Percentiles rank a stretch among this genome's conserved stretches.
phyloP scores from a whole-genome alignment of 2,797 vertebrate genomes.

The Xenopus petersii region DNA sequence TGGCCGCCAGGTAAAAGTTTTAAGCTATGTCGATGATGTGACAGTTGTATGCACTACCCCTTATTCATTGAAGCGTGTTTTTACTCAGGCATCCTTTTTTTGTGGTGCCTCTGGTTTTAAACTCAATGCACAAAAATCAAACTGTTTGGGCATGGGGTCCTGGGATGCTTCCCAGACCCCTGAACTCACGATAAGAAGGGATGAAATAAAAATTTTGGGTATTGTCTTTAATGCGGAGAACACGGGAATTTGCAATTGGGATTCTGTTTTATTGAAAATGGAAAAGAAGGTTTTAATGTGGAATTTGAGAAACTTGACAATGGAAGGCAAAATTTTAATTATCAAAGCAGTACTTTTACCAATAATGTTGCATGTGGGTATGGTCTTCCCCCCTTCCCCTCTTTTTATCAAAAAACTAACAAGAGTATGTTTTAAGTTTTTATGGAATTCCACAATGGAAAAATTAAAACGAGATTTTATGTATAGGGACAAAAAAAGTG shows the following conservation, averaged over 20 bases:
- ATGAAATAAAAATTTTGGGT: neutral
- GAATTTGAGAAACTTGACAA: neutral
- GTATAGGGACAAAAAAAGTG: neutral
- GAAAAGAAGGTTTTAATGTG: neutral
- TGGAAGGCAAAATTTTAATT: neutral
- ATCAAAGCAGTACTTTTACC: neutral
- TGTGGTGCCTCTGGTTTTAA: slow-evolving; percentile 3
- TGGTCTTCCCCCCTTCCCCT: neutral
- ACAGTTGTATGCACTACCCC: neutral
- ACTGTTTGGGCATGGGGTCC: neutral
- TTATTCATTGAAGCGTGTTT: neutral
- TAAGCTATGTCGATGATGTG: neutral
- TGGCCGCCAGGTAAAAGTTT: neutral
- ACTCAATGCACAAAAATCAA: neutral
- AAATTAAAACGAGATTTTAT: neutral
- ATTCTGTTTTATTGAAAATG: neutral
- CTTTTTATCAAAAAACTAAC: neutral
- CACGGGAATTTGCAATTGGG: neutral
- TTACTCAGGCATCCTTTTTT: neutral
- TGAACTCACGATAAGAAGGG: neutral
- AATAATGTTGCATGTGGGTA: neutral
- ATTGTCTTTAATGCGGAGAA: neutral
- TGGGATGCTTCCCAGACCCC: neutral
- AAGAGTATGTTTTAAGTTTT: neutral
- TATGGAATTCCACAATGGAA: neutral